Evolutionary conservation across 2,113 vertebrate species (phyloP).

Genomic region (Heterotis niloticus): DNA sequence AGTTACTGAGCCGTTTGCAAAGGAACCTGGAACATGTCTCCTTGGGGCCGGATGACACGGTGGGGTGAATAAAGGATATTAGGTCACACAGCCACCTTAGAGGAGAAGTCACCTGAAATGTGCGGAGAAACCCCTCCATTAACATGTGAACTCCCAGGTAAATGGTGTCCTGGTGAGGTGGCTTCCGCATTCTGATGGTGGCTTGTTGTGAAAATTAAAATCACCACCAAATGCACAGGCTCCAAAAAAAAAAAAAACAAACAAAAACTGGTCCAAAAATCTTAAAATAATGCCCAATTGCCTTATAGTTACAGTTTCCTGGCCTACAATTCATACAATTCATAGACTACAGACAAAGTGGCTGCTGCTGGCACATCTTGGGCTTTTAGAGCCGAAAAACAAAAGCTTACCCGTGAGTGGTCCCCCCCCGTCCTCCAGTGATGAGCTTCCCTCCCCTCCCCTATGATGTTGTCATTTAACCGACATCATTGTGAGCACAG

Average conservation of each 20-base stretch:
- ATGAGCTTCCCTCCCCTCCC: not conserved
- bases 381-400: conserved; percentile 33
- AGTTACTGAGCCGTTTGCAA: not conserved
- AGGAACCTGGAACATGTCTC: not conserved
- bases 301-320: conserved; percentile 61
- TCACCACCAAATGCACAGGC: conserved; percentile 48
- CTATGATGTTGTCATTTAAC: not conserved
- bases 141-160: too few relatives aligned
- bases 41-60: not conserved
- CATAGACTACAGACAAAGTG: conserved; percentile 46
- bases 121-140: not conserved
- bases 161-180: not conserved
- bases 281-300: conserved; percentile 44
- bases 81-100: not conserved
- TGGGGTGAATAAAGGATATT: not conserved
- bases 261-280: not conserved
- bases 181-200: conserved; percentile 27
- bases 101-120: not conserved
- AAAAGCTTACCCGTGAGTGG: not conserved
- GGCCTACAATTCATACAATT: conserved; percentile 60
- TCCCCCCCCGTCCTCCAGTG: not conserved
- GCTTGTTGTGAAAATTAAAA: conserved; percentile 47
- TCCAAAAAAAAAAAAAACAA: conserved; percentile 33
- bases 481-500: not conserved
- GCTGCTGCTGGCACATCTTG: conserved; percentile 39